A percentile compares a stretch with the other conserved stretches of the same genome.
Conservation (phyloP, 37 sponge, comb jelly and placozoan species). For the Eunapius fragilis region DNA sequence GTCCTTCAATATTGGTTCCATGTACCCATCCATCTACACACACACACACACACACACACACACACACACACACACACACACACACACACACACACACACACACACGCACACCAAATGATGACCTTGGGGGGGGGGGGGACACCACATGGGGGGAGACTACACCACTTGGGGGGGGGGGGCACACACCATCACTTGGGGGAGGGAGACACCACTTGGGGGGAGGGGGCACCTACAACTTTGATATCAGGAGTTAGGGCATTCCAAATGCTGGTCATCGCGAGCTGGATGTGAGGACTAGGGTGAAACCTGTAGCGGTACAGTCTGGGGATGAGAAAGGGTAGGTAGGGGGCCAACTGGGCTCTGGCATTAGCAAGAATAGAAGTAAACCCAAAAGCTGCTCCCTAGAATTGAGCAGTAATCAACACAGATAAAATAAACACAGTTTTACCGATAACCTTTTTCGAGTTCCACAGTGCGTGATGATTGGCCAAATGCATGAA, state of each 20-base stretch:
- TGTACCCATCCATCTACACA: constrained; percentile 72
- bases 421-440: too few relatives aligned
- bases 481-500: constrained; percentile 91
- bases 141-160: too few relatives aligned
- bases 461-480: constrained; percentile 87
- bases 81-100: too few relatives aligned
- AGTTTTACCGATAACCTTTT: constrained; percentile 54
- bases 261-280: constrained; percentile 92
- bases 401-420: constrained; percentile 31
- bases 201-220: too few relatives aligned
- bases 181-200: too few relatives aligned
- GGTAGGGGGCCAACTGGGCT: constrained; percentile 76
- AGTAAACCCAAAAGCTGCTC: constrained; percentile 85
- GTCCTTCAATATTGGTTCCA: constrained; percentile 64
- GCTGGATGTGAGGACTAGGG: constrained; percentile 76
- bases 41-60: too few relatives aligned
- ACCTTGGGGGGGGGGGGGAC: too few relatives aligned
- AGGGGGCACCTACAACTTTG: constrained; percentile 48
- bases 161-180: too few relatives aligned
- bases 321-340: constrained; percentile 72
- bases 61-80: too few relatives aligned
- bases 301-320: constrained; percentile 89
- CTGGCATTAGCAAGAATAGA: constrained; percentile 65
- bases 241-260: constrained; percentile 69
- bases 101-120: background rate